A percentile compares a stretch with the other conserved stretches of the same genome.
These are phyloP conservation scores for Aphelinus atriplicis DNA, from an alignment of 1,140 invertebrate genomes.

Conservation along the genomic window DNA sequence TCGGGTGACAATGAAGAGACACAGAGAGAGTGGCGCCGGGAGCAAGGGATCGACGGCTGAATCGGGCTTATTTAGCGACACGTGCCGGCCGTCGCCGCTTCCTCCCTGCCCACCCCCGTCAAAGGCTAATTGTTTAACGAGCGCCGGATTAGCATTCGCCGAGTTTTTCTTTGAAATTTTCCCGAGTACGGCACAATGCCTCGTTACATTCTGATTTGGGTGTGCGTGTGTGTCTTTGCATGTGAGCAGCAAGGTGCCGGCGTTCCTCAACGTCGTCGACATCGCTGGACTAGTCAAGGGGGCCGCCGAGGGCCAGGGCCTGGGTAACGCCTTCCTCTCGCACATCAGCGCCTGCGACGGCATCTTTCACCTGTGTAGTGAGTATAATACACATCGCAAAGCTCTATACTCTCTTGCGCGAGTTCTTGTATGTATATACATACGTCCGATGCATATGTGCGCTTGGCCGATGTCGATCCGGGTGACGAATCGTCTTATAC, in stretches of 20 bases:
- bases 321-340: slow-evolving; percentile 98
- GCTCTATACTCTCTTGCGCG: too few species aligned
- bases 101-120: slow-evolving; percentile 42
- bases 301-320: slow-evolving; percentile 95
- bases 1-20: neutral
- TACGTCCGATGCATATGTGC: neutral
- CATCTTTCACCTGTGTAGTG: slow-evolving; percentile 97
- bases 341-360: slow-evolving; percentile 99
- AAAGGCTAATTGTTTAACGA: slow-evolving; percentile 64
- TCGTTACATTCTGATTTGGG: neutral
- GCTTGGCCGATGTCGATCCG: neutral
- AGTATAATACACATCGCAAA: slow-evolving; percentile 64
- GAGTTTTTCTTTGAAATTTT: slow-evolving; percentile 43
- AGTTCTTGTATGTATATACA: too few species aligned
- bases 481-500: too few species aligned
- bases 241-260: slow-evolving; percentile 90
- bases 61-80: slow-evolving; percentile 7
- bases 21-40: too few species aligned
- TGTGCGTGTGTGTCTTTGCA: neutral
- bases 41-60: too few species aligned
- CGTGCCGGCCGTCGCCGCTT: neutral
- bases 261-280: slow-evolving; percentile 96
- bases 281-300: slow-evolving; percentile 99
- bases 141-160: slow-evolving; percentile 58
- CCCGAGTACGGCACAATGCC: neutral